These are phyloP conservation scores for Chrysolina americana DNA, from an alignment of 2,888 invertebrate species.

Conservation along the genomic window DNA sequence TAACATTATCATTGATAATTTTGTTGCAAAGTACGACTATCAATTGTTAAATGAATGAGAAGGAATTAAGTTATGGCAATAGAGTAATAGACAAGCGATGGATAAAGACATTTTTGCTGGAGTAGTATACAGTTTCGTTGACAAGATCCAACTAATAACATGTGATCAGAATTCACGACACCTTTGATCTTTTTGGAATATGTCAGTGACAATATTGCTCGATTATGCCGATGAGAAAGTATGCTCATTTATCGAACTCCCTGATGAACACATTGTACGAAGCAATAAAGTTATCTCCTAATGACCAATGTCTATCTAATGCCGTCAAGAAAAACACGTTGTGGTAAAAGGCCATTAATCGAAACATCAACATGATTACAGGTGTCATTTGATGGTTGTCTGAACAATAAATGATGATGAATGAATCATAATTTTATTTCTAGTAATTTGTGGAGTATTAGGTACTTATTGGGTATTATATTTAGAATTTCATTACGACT, in stretches of 20 bases:
- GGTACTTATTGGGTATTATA: no score
- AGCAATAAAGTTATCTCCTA: constrained; percentile 20
- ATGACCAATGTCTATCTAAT: constrained; percentile 8
- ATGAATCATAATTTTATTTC: constrained; percentile 16
- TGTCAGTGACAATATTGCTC: constrained; percentile 3
- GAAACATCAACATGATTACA: constrained; percentile 11
- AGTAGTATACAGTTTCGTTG: not conserved
- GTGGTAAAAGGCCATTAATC: constrained; percentile 19
- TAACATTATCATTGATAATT: no score
- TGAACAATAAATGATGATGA: constrained; percentile 17
- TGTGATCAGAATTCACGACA: not conserved
- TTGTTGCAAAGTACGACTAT: no score
- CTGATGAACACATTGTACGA: constrained; percentile 20
- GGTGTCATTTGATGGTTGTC: constrained; percentile 16
- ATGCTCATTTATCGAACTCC: not conserved
- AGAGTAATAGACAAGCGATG: no score
- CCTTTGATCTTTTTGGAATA: constrained; percentile 7
- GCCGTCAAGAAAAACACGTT: constrained; percentile 7
- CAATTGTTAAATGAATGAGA: no score
- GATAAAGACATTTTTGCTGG: no score
- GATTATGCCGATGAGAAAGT: constrained; percentile 7
- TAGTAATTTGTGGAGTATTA: not conserved
- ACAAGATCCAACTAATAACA: not conserved
- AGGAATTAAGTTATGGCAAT: no score
- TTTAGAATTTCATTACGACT: no score